Base-by-base conservation (phyloP, 2,113 vertebrate genomes). In the Scomber colias region DNA sequence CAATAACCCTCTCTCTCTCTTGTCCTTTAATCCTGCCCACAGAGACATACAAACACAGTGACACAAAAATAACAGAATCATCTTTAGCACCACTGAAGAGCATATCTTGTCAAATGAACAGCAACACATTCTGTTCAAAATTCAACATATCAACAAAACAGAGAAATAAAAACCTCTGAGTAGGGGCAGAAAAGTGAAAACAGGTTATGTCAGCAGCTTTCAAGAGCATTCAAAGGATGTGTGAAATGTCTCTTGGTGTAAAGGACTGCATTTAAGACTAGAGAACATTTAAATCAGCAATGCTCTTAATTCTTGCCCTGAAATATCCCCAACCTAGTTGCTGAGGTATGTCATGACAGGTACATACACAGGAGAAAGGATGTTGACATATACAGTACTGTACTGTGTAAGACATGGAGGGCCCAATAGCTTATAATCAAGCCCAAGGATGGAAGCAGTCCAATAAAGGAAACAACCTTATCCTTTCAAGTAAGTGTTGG, bases 41-140 rank as follows among this genome's bases (percentile, higher is more conserved):
- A 65, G 62, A 90, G 55, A 84, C 80, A 82, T 68, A 87, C 54
- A 85, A 62, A 89, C 65, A 82, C 35, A 61, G 59, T 48, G 49
- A 84, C 73, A 89, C 78, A 82, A 72, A 77, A 82, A 86, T 10
- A 79, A 87, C 76, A 82, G 61, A 82, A 80, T 83, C 21, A 69
- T 87, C 75, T 90, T 87, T 92, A 94, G 92, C 90, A 92, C 93
- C 91, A 88, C 49, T 61, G 71, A 85, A 80, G 80, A 87, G 50
- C 65, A 84, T 79, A 73, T 88, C 72, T 54, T 65, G 61, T 88
- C 82, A 79, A 68, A 73, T 40, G 59, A 91, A 82, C 54, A 72
- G 64, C 14, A 85, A 51, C 56, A 53, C 16, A 67, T 19, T 27
- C 24, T 35, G 61, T 75, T 45, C 12, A 77, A 56, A 74, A 69